Evolutionary conservation across 2,113 vertebrate genomes (phyloP).

Genomic region (Halichoerus grypus): DNA sequence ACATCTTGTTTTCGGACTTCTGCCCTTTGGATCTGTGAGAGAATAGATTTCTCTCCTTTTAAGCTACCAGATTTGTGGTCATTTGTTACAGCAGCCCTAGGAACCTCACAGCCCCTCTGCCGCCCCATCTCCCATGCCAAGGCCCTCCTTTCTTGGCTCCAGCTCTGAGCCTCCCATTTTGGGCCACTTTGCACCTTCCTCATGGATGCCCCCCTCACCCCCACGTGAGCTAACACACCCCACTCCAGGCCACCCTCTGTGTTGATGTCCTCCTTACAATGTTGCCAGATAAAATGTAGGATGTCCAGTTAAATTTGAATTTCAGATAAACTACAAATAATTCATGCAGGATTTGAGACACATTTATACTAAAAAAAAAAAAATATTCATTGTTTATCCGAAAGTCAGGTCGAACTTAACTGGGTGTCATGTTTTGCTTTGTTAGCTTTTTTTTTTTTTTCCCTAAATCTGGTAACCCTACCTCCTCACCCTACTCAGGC

Average conservation of each 20-base stretch:
- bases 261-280: not conserved
- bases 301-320: not conserved
- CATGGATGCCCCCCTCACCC: not conserved
- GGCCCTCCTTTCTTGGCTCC: not conserved
- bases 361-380: not conserved
- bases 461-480: not conserved
- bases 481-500: not conserved
- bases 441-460: not conserved
- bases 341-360: not conserved
- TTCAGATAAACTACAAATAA: not conserved
- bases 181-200: not conserved
- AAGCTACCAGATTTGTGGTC: not conserved
- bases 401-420: constrained; percentile 3
- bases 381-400: not conserved
- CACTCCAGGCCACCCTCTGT: not conserved
- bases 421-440: not conserved
- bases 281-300: not conserved
- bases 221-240: not conserved
- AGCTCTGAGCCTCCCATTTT: not conserved
- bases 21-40: not conserved
- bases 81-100: not conserved
- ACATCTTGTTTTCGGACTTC: not conserved
- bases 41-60: not conserved
- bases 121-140: not conserved
- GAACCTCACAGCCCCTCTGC: not conserved